A percentile compares a stretch with the other conserved stretches of the same genome.
Conservation (phyloP, 2,888 invertebrate species). For the Anoplius nigerrimus region DNA sequence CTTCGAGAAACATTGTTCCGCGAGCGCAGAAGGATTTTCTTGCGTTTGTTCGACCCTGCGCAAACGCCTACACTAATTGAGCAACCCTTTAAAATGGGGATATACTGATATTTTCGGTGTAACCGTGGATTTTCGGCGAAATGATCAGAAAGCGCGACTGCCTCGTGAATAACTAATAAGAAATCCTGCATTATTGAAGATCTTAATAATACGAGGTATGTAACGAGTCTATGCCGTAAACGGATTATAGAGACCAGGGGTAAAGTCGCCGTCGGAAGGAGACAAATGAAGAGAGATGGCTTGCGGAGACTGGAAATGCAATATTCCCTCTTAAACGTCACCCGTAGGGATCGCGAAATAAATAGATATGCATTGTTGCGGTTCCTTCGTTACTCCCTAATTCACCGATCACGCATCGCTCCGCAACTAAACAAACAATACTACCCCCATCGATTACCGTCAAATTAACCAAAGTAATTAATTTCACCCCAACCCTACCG, state of each 20-base stretch:
- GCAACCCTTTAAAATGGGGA: no score
- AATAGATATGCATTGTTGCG: slow-evolving; percentile 57
- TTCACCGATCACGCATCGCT: slow-evolving; percentile 24
- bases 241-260: slow-evolving; percentile 54
- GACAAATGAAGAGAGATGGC: slow-evolving; percentile 63
- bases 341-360: slow-evolving; percentile 51
- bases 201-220: slow-evolving; percentile 50
- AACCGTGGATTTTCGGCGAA: no score
- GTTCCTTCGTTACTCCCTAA: slow-evolving; percentile 40
- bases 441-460: no score
- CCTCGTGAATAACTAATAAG: slow-evolving; percentile 31
- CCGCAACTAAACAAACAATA: neutral
- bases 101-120: no score
- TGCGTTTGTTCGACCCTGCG: slow-evolving; percentile 2
- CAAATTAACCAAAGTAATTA: no score
- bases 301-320: slow-evolving; percentile 60
- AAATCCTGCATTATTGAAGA: slow-evolving; percentile 31
- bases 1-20: slow-evolving; percentile 14
- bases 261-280: slow-evolving; percentile 55
- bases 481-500: neutral
- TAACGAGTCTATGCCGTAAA: slow-evolving; percentile 53
- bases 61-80: no score
- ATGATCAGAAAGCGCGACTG: no score
- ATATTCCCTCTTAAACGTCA: slow-evolving; percentile 55
- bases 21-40: slow-evolving; percentile 15